Evolutionary conservation across 1,140 invertebrate genomes (phyloP), one percentile per base, ranked within the genome.

Genomic region (Cyclargus thomasi): DNA sequence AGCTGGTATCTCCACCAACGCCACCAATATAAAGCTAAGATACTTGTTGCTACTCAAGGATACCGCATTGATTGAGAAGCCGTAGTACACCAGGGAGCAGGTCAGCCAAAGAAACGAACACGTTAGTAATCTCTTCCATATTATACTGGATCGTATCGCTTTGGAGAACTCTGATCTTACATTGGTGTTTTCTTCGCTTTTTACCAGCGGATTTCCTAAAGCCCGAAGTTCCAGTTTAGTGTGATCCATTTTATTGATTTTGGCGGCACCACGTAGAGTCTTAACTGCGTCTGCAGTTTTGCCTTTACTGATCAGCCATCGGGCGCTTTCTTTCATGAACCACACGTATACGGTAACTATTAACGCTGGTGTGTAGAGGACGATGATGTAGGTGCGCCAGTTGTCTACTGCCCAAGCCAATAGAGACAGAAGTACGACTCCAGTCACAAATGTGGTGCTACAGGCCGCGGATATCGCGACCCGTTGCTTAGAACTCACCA

Each of bases 261-360:
- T 92, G 0, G 95, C 95, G 0, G 94, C 95, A 67, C 91, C 92
- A 73, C 94, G 92, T 1, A 97, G 90, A 3, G 95, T 90, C 63
- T 90, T 88, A 29, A 94, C 93, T 0, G 95, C 96, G 87, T 95
- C 94, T n/a, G 94, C 92, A 14, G 92, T 88, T 35, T 94, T 91
- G n/a, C 94, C 94, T 82, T 96, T 95, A 1, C 94, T 94, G 21
- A 97, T 81, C 16, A 97, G 82, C 96, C 96, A 97, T 69, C 96
- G 92, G 1, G 94, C 94, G 4, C 95, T 97, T 84, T 97, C 96
- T 1, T 96, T 96, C 80, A 96, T 94, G 73, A 96, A 94, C 96
- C 96, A 97, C 86, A 96, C 96, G 80, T 97, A 97, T 47, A 92
- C 79, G 47, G 96, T 91, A 70, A 97, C 81, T 11, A 95, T 91